Evolutionary conservation across 2,113 vertebrate species (phyloP).

Genomic region (Rhabdornis inornatus): DNA sequence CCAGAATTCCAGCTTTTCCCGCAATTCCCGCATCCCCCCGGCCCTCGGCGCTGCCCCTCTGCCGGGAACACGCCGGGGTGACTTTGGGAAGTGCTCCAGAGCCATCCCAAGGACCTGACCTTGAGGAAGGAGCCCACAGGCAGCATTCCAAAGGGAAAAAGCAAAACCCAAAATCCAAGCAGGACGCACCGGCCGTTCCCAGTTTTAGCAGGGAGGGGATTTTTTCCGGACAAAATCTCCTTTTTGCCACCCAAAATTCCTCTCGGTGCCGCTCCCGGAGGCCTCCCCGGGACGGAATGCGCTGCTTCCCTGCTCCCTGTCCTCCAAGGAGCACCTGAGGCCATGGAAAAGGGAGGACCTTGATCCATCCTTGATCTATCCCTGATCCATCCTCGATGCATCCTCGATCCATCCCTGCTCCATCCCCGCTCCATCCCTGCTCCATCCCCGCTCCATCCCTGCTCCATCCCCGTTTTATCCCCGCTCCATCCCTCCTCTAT

Average conservation of each 20-base stretch:
- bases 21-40: background rate
- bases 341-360: background rate
- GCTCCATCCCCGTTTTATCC: background rate
- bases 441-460: no score
- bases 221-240: background rate
- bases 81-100: background rate
- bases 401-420: no score
- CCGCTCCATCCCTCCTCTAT: background rate
- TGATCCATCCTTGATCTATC: background rate
- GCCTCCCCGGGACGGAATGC: background rate
- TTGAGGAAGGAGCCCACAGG: background rate
- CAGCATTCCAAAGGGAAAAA: background rate
- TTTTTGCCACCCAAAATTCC: rapidly evolving
- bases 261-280: background rate
- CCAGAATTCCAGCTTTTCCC: background rate
- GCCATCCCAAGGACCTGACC: background rate
- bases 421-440: no score
- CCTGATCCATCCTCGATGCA: no score
- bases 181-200: background rate
- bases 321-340: background rate
- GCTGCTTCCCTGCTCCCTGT: background rate
- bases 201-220: background rate
- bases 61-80: background rate
- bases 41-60: background rate
- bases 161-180: rapidly evolving